Evolutionary conservation across 1,140 invertebrate species (phyloP).

Genomic region (Euborellia annulipes): DNA sequence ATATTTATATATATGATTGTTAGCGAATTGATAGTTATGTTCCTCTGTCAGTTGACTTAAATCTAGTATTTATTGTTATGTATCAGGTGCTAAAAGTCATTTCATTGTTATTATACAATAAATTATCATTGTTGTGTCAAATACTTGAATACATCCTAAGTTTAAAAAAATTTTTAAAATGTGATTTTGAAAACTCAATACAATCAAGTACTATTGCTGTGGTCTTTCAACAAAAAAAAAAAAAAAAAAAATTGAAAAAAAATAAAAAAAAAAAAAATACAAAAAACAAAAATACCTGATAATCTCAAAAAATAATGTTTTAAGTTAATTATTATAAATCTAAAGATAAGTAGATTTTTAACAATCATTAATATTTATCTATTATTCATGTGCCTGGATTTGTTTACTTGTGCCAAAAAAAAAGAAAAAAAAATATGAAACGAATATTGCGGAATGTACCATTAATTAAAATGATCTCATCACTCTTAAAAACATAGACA

Average conservation of each 20-base stretch:
- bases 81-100: slow-evolving; percentile 19
- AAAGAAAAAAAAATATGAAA: slow-evolving; percentile 5
- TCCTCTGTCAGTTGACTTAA: slow-evolving; percentile 17
- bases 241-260: too few species aligned
- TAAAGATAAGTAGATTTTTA: slow-evolving; percentile 14
- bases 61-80: slow-evolving; percentile 17
- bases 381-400: slow-evolving; percentile 15
- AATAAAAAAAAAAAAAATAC: too few species aligned
- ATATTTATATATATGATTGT: too few species aligned
- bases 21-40: slow-evolving; percentile 10
- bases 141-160: slow-evolving; percentile 15
- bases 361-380: slow-evolving; percentile 15
- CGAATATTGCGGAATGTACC: neutral
- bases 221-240: slow-evolving; percentile 14
- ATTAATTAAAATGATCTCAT: slow-evolving; percentile 11
- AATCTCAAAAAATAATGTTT: slow-evolving; percentile 13
- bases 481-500: neutral
- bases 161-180: slow-evolving; percentile 10
- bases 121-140: slow-evolving; percentile 18
- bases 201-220: slow-evolving; percentile 15
- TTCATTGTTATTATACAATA: slow-evolving; percentile 16
- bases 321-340: slow-evolving; percentile 5
- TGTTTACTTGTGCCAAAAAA: slow-evolving; percentile 14
- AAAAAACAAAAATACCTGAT: slow-evolving; percentile 6
- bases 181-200: slow-evolving; percentile 13